These are phyloP conservation scores for Uria aalge DNA, from an alignment of 2,113 vertebrate genomes.

Conservation along the genomic window DNA sequence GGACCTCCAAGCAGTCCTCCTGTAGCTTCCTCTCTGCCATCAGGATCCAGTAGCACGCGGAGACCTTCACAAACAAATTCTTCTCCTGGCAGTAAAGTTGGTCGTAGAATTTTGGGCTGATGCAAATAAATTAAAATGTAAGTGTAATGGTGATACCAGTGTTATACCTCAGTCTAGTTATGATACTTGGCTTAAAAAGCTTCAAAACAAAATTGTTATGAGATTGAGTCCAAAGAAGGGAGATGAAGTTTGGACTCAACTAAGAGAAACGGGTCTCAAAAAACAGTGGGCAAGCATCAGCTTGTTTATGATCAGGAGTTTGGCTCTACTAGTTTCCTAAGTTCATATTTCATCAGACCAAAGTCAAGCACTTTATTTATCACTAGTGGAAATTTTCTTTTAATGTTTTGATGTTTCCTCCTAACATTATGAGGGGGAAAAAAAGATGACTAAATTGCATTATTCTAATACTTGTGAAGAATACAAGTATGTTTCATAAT, in stretches of 20 bases:
- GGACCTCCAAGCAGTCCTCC: conserved; percentile 93
- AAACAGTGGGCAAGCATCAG: background rate
- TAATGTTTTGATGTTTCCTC: conserved; percentile 18
- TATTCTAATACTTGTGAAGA: background rate
- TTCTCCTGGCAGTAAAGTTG: conserved; percentile 91
- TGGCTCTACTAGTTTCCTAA: conserved; percentile 4
- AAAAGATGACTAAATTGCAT: background rate
- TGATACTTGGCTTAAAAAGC: background rate
- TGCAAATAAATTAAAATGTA: conserved; percentile 27
- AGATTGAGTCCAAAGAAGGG: background rate
- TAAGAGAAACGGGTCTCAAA: background rate
- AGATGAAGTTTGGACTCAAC: background rate
- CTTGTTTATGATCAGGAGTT: conserved; percentile 35
- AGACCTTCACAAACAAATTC: conserved; percentile 93
- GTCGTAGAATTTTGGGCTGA: conserved; percentile 96
- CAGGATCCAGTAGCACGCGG: conserved; percentile 91
- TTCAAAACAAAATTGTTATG: background rate
- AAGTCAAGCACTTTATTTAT: conserved; percentile 53
- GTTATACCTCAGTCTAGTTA: background rate
- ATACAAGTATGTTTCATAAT: conserved; percentile 37
- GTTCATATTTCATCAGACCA: conserved; percentile 46
- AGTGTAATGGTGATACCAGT: background rate
- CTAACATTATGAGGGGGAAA: background rate
- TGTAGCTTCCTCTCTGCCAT: conserved; percentile 93
- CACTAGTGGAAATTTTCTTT: conserved; percentile 27